These are phyloP conservation scores for Meiosimyza decipiens DNA, from an alignment of 2,888 invertebrate genomes.

Conservation along the genomic window DNA sequence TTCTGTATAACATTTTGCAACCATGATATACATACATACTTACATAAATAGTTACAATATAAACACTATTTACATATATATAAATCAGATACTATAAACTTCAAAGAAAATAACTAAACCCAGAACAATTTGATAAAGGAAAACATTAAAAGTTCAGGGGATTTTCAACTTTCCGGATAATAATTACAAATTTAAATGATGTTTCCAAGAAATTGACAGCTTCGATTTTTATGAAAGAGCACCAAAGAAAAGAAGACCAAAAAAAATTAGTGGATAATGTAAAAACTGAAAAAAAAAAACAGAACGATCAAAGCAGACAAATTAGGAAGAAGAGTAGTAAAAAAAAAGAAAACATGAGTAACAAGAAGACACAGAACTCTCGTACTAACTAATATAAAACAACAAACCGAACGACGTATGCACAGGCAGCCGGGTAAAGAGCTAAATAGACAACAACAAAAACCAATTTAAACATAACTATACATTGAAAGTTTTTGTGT, in stretches of 20 bases:
- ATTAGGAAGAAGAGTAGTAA: not conserved
- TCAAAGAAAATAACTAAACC: no score
- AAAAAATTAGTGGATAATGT: not conserved
- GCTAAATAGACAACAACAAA: not conserved
- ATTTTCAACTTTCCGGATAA: no score
- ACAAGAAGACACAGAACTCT: not conserved
- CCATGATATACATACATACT: no score
- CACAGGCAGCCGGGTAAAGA: not conserved
- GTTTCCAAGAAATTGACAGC: not conserved
- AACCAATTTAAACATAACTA: no score
- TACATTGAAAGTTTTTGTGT: no score
- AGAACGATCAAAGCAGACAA: conserved; percentile 4
- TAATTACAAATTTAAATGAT: not conserved
- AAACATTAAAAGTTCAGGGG: no score
- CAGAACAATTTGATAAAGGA: no score
- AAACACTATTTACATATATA: no score
- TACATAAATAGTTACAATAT: no score
- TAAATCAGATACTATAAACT: no score
- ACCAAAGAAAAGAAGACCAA: not conserved
- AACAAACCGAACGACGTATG: not conserved
- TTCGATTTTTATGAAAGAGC: not conserved
- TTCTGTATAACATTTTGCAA: no score
- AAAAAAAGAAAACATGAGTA: not conserved
- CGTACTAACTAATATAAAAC: not conserved
- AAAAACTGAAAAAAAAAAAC: not conserved